Base-by-base conservation (phyloP, 2,113 vertebrate species). In the Tenebrosternarchus preto region DNA sequence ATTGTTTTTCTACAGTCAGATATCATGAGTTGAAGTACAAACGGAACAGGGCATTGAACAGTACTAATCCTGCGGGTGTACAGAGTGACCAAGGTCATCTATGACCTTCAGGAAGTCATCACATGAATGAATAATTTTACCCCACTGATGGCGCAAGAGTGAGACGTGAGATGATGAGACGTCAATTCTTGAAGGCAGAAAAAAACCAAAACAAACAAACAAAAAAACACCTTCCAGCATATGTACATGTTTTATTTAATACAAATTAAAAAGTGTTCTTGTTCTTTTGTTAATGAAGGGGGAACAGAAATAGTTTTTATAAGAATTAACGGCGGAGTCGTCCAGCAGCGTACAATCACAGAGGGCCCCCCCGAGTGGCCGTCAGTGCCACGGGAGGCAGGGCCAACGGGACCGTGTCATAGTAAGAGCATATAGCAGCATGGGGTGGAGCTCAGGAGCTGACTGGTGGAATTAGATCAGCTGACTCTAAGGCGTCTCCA, bases 231-330 rank as follows among this genome's bases (percentile, higher is more conserved):
- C 43, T 71, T 92, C 91, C 92, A 90, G 93, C 92, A 87, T 98
- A 97, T 98, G 93, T 98, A 98, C 95, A 98, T 83, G 88, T 88
- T 94, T 94, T 93, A 92, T 91, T 96, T 89, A 87, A 91, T 95
- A 96, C 85, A 92, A 92, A 91, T 77, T 77, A 87, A 85, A 83
- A 85, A 86, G 80, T 80, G 78, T 86, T 79, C 43, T 68, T 25
- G 33, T 43, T 82, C 82, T 82, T 85, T 86, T 77, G n/a, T 85
- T 76, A 25, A 78, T 22, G 43, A 55, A 22, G 33, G 27, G 15
- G 27, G 33, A 79, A 50, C 46, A 29, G 75, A 66, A 55, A 73
- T 27, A 29, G 56, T 63, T 84, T 60, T 59, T 78, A 63, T 15
- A 59, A 57, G 59, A 76, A 80, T 71, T 72, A 36, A 84, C 29